A percentile compares a stretch with the other conserved stretches of the same genome.
These are phyloP conservation scores for Gila orcuttii DNA, from an alignment of 2,113 vertebrate species.

Conservation along the genomic window DNA sequence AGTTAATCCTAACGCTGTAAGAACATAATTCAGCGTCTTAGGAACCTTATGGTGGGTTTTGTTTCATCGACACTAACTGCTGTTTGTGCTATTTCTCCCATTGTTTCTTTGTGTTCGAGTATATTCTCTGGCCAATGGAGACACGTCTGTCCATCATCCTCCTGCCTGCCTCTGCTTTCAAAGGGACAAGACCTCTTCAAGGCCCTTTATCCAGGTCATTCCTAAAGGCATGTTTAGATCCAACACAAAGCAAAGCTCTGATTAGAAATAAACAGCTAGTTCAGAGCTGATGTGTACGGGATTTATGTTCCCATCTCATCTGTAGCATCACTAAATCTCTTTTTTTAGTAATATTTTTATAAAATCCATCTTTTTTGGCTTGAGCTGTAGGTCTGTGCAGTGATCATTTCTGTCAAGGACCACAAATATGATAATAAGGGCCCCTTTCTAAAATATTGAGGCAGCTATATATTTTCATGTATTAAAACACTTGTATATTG, in stretches of 20 bases:
- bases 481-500: no score
- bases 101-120: constrained; percentile 89
- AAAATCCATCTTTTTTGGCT: not conserved
- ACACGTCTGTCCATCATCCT: constrained; percentile 83
- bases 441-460: not conserved
- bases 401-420: not conserved
- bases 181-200: constrained; percentile 88
- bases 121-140: constrained; percentile 77
- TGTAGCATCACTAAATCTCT: not conserved
- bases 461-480: not conserved
- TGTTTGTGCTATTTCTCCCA: constrained; percentile 92
- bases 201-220: constrained; percentile 91
- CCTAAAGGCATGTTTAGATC: constrained; percentile 95
- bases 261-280: constrained; percentile 24
- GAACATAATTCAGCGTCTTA: constrained; percentile 34
- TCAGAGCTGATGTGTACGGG: not conserved
- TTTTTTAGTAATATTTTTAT: not conserved
- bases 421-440: not conserved
- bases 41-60: constrained; percentile 14
- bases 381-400: not conserved
- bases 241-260: constrained; percentile 50
- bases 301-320: not conserved
- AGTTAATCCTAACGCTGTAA: constrained; percentile 27
- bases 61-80: constrained; percentile 78
- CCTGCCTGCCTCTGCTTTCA: constrained; percentile 88